phyloP scores from a whole-genome alignment of 37 sponge, comb jelly and placozoan species.

The Halichondria panicea region DNA sequence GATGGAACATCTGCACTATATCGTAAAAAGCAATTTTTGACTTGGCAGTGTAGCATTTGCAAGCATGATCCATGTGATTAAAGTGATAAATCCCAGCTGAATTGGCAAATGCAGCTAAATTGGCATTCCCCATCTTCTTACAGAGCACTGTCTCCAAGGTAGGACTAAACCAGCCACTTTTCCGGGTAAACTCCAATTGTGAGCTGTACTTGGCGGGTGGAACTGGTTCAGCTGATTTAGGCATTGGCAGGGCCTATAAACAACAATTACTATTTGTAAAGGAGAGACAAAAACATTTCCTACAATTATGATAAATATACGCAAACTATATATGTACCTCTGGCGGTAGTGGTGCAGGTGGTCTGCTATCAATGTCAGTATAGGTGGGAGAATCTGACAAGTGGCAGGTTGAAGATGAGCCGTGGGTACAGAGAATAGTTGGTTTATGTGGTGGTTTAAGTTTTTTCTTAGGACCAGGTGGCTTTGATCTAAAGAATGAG shows the following conservation, averaged over 20 bases:
- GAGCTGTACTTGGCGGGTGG: slow-evolving; percentile 1
- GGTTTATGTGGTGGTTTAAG: too few relatives aligned
- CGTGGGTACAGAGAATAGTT: too few relatives aligned
- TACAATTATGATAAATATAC: not conserved
- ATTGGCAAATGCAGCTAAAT: slow-evolving; percentile 7
- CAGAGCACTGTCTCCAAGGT: slow-evolving; percentile 29
- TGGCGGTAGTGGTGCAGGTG: slow-evolving; percentile 18
- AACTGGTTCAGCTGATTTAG: not conserved
- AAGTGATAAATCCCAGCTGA: slow-evolving; percentile 45
- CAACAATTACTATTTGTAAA: not conserved
- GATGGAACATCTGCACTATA: slow-evolving; percentile 40
- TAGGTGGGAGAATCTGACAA: too few relatives aligned
- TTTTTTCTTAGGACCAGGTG: too few relatives aligned
- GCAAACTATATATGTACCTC: slow-evolving; percentile 11
- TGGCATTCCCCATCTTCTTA: slow-evolving; percentile 1
- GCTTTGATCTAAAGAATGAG: too few relatives aligned
- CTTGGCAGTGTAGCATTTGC: slow-evolving; percentile 29
- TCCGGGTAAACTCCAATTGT: slow-evolving; percentile 6
- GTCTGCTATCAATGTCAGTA: slow-evolving; percentile 32
- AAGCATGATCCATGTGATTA: slow-evolving; percentile 15
- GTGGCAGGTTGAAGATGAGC: too few relatives aligned
- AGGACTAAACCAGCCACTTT: slow-evolving; percentile 35
- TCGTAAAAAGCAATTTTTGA: slow-evolving; percentile 22
- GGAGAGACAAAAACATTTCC: not conserved
- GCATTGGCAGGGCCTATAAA: not conserved